Evolutionary conservation across 2,888 invertebrate species (phyloP), one percentile per base, ranked within the genome.

Genomic region (Incurvaria masculella): DNA sequence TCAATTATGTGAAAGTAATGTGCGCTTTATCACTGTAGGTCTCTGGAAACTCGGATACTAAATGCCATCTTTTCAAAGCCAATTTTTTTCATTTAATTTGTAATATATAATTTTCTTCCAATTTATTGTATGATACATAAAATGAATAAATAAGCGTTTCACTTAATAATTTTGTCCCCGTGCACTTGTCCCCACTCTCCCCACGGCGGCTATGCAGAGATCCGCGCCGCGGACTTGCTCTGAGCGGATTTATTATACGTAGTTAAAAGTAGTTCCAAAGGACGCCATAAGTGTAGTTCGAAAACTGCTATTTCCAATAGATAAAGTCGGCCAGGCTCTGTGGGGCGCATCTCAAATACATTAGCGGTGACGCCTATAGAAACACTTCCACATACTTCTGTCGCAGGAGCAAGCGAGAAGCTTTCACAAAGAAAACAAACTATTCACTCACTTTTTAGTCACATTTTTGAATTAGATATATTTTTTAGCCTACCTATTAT

Each of bases 291-390:
- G 69, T 64, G 64, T 65, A 72, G 70, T 76, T 76, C 61, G 62
- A 69, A 76, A 33, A 76, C 72, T 72, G 65, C 74, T 69, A 73
- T 76, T 76, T 72, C 66, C 75, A 68, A 75, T 74, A 72, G 69
- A 74, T 74, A 73, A 69, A 72, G 65, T 71, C 33, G n/a, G n/a
- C n/a, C n/a, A n/a, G n/a, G 23, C 23, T 23, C 44, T 58, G 57
- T 63, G 61, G 71, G 73, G 74, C 72, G 75, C 75, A 75, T 76
- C 75, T 64, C 69, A 76, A 78, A 76, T 71, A 75, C 76, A 76
- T 76, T 76, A 76, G 71, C 47, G 46, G 44, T 44, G 48, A 46
- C 45, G 46, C 46, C 47, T 8, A 33, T 4, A 33, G 33, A n/a
- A n/a, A n/a, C n/a, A n/a, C n/a, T n/a, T n/a, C n/a, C n/a, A n/a